Base-by-base conservation (phyloP, 2,888 invertebrate genomes). In the Trilocha varians region DNA sequence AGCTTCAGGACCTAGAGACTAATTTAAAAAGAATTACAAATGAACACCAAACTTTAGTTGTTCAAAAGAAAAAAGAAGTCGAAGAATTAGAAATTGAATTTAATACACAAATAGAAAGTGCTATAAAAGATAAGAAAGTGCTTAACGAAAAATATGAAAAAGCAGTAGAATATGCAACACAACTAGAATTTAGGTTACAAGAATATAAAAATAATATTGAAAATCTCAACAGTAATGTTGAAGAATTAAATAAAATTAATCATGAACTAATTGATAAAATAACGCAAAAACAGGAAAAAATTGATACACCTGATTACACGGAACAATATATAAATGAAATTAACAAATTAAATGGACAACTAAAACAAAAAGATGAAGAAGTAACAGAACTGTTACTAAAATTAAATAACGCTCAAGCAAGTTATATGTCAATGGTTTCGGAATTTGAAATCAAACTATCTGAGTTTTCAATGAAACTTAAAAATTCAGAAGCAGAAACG, bases 261-360 rank as follows among this genome's bases (percentile, higher is more conserved):
- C 67, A 73, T 45, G 69, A 72, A 38, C 47, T 83, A 32, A 42
- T 58, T 34, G 68, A 71, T 38, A 76, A 68, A 48, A 53, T 57
- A 33, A 49, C 56, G 14, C 50, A 51, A 14, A 57, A 51, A 48
- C 59, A 69, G 36, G 55, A 61, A 34, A n/a, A n/a, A n/a, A 42
- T 35, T 34, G 40, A 48, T 38, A 14, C 57, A 2, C 69, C 87
- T 8, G 84, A 85, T 61, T 85, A 83, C 53, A 84, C 85, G 5
- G 84, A 84, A 43, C 84, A 84, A 49, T 85, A 83, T 48, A 70
- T 85, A 49, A 83, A 65, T 52, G 89, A 90, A 70, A 89, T 89
- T 53, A 88, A 88, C 53, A 86, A 84, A 33, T 64, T 90, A 1
- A 86, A 87, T 41, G 78, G 87, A 40, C 50, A 87, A 32, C 57